Percentiles rank a stretch among this genome's conserved stretches.
Evolutionary conservation across 2,888 invertebrate species (phyloP).

Genomic region (Theretra japonica): DNA sequence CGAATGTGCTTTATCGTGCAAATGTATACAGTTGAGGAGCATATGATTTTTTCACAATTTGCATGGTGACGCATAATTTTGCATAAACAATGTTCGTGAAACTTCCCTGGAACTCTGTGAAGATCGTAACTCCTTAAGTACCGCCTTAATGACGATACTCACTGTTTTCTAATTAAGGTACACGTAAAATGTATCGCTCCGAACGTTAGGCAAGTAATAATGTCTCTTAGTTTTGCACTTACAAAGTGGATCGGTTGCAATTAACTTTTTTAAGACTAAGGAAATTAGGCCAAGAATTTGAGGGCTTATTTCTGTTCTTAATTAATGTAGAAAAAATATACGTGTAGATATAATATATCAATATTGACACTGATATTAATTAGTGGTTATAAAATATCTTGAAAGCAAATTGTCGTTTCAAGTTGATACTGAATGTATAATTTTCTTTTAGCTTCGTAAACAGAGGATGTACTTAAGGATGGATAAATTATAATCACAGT

Average conservation of each 20-base stretch:
- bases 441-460: too few relatives aligned
- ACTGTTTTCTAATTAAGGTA: conserved; percentile 64
- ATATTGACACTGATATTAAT: too few relatives aligned
- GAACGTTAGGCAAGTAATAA: conserved; percentile 15
- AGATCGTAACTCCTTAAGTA: conserved; percentile 66
- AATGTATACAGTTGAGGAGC: too few relatives aligned
- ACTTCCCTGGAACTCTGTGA: conserved; percentile 55
- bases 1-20: not conserved
- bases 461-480: too few relatives aligned
- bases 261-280: not conserved
- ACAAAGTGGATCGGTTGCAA: not conserved
- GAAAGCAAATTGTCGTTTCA: too few relatives aligned
- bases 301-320: not conserved
- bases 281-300: not conserved
- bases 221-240: conserved; percentile 16
- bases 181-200: conserved; percentile 46
- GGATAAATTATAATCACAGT: too few relatives aligned
- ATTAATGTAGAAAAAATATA: not conserved
- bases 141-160: conserved; percentile 63
- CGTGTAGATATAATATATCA: too few relatives aligned
- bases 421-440: too few relatives aligned
- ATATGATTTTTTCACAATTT: not conserved
- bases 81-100: conserved; percentile 48
- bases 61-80: conserved; percentile 42
- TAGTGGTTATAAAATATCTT: too few relatives aligned